Evolutionary conservation across 2,797 vertebrate species (phyloP).

Genomic region (Poliocrania exsul): DNA sequence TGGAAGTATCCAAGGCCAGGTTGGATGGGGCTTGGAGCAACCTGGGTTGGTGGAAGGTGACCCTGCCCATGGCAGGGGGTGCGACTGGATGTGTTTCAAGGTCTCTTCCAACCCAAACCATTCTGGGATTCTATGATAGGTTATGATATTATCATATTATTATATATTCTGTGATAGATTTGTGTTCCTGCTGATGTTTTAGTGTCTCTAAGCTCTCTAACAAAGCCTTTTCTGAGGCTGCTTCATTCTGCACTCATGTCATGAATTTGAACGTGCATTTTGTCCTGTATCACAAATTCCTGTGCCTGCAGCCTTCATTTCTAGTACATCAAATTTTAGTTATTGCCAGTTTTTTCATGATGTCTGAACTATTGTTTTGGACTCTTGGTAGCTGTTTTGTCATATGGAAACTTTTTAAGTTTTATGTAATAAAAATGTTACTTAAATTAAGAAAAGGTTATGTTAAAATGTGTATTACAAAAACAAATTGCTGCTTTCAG

Average conservation of each 20-base stretch:
- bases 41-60: rapidly evolving
- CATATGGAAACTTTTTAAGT: slow-evolving; percentile 64
- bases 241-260: not conserved
- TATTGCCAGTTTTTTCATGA: slow-evolving; percentile 32
- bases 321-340: slow-evolving; percentile 48
- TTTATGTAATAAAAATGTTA: slow-evolving; percentile 71
- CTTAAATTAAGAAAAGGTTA: slow-evolving; percentile 68
- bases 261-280: slow-evolving; percentile 23
- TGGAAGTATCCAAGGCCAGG: not conserved
- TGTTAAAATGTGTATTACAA: slow-evolving; percentile 61
- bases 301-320: not conserved
- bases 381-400: slow-evolving; percentile 49
- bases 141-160: not conserved
- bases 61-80: not conserved
- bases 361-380: slow-evolving; percentile 48
- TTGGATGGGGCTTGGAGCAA: rapidly evolving
- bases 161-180: not conserved
- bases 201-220: not conserved
- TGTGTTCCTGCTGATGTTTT: not conserved
- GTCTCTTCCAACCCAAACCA: not conserved
- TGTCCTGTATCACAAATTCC: slow-evolving; percentile 34
- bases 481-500: slow-evolving; percentile 67
- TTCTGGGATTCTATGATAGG: not conserved
- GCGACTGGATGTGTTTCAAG: rapidly evolving
- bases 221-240: not conserved